These are phyloP conservation scores for Agonopterix arenella DNA, from an alignment of 2,888 invertebrate species.

Conservation along the genomic window DNA sequence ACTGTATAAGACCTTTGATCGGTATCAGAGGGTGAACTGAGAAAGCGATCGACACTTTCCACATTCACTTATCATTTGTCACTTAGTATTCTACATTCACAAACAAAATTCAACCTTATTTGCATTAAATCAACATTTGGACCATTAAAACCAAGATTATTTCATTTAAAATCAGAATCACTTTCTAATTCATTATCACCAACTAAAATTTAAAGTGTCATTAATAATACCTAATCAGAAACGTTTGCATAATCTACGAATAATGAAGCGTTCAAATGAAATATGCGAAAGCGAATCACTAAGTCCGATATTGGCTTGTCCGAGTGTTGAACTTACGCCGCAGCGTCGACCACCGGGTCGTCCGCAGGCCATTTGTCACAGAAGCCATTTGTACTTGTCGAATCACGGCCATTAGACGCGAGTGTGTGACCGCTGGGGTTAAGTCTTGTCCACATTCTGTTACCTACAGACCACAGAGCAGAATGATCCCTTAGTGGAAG, in stretches of 20 bases:
- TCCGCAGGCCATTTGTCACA: slow-evolving; percentile 74
- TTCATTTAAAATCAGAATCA: neutral
- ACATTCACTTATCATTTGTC: slow-evolving; percentile 52
- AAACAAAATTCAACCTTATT: slow-evolving; percentile 39
- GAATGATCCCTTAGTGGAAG: slow-evolving; percentile 8
- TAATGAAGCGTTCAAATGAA: slow-evolving; percentile 13
- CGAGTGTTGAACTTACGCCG: slow-evolving; percentile 57
- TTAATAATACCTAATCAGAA: neutral
- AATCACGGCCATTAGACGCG: slow-evolving; percentile 76
- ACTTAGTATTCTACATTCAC: slow-evolving; percentile 16
- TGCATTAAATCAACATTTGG: neutral
- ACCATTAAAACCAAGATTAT: no score
- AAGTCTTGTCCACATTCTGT: slow-evolving; percentile 50
- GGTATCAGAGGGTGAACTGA: slow-evolving; percentile 53
- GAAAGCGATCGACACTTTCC: slow-evolving; percentile 58
- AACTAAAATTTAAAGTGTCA: neutral
- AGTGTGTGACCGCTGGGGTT: slow-evolving; percentile 74
- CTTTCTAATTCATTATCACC: neutral
- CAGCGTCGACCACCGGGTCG: slow-evolving; percentile 57
- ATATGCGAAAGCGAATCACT: slow-evolving; percentile 30
- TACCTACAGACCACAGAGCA: slow-evolving; percentile 44
- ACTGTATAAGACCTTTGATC: slow-evolving; percentile 55
- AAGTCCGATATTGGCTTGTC: slow-evolving; percentile 56
- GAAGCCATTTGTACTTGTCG: slow-evolving; percentile 77
- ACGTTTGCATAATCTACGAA: slow-evolving; percentile 9